A percentile compares a stretch with the other conserved stretches of the same genome.
Conservation (phyloP, 2,113 vertebrate species). For the Blennius ocellaris region DNA sequence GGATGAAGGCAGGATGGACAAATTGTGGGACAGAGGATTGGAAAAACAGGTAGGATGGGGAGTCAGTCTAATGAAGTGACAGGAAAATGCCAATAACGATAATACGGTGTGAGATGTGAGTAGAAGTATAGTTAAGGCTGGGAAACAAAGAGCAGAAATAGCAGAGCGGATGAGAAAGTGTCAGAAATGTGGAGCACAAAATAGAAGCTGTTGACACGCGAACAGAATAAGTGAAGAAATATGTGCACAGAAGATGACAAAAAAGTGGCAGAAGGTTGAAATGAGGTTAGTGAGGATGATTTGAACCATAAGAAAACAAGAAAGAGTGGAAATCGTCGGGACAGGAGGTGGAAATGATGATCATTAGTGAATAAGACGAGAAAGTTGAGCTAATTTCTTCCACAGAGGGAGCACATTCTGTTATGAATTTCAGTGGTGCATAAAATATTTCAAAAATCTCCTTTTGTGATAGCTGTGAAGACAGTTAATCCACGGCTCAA, state of each 20-base stretch:
- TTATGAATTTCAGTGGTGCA: constrained; percentile 18
- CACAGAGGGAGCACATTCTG: background rate
- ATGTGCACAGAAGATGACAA: constrained; percentile 4
- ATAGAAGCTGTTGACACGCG: background rate
- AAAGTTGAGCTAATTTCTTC: constrained; percentile 4
- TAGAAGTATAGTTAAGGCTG: background rate
- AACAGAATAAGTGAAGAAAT: background rate
- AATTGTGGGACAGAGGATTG: constrained; percentile 14
- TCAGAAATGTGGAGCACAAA: background rate
- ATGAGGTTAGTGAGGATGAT: constrained; percentile 28
- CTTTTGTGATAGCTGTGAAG: constrained; percentile 30
- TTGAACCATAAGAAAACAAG: constrained; percentile 13
- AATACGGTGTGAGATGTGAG: constrained; percentile 2
- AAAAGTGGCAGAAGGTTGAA: background rate
- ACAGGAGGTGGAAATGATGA: constrained; percentile 11
- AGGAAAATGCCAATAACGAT: background rate
- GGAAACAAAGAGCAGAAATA: constrained; percentile 1
- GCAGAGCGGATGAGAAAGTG: background rate
- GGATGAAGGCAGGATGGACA: background rate
- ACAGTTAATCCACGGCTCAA: constrained; percentile 54
- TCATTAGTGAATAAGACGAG: background rate
- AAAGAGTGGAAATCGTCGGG: background rate
- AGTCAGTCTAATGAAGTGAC: constrained; percentile 12
- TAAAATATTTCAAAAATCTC: constrained; percentile 13
- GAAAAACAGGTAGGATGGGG: background rate